Conservation (phyloP, 2,888 invertebrate genomes). For the Erebia aethiops region DNA sequence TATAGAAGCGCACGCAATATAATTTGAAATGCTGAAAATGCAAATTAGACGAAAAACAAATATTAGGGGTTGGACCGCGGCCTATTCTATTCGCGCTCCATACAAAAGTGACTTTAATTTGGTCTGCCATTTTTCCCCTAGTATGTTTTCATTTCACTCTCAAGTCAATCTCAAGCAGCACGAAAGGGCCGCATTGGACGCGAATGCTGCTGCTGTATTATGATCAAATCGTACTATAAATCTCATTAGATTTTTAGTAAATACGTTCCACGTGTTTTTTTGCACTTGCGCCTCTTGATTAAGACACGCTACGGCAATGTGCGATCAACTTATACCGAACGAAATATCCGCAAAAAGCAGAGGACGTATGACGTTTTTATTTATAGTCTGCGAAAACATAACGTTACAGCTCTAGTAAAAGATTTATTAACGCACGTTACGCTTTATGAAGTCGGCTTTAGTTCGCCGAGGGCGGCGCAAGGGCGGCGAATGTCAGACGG, state of each 20-base stretch:
- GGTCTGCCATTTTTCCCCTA: no score
- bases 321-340: background rate
- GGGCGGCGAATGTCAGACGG: conserved; percentile 72
- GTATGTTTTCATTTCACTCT: no score
- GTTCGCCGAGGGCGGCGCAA: conserved; percentile 51
- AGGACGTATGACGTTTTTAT: conserved; percentile 21
- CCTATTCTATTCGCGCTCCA: no score
- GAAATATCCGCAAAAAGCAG: conserved; percentile 14
- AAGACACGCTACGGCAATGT: background rate
- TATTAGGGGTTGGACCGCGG: no score
- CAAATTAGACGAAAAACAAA: background rate
- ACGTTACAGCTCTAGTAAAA: conserved; percentile 33
- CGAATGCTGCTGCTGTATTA: no score
- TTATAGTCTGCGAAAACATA: conserved; percentile 24
- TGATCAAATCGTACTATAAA: no score
- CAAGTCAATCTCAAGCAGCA: no score
- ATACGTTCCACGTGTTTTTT: no score
- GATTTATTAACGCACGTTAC: conserved; percentile 34
- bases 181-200: no score
- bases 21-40: background rate
- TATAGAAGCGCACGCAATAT: background rate
- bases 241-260: no score
- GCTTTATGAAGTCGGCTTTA: conserved; percentile 40
- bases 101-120: no score
- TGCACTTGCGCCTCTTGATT: no score